These are phyloP conservation scores for Cheilosia impressa DNA, from an alignment of 2,888 invertebrate species.

Conservation along the genomic window DNA sequence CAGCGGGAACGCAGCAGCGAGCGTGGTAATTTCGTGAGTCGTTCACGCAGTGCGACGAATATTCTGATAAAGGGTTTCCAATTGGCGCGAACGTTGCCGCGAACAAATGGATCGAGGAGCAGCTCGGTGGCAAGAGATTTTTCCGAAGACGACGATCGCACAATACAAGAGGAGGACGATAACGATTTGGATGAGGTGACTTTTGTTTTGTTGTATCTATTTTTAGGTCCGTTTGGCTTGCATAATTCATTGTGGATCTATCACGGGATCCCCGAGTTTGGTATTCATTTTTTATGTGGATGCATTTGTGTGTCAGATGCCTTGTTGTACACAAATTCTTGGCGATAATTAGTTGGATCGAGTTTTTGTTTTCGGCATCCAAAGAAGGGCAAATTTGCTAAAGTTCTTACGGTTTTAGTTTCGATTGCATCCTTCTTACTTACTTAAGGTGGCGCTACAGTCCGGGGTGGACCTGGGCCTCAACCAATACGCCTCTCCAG, in stretches of 20 bases:
- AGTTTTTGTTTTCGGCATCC: not conserved
- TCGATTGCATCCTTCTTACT: no score
- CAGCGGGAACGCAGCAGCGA: conserved; percentile 82
- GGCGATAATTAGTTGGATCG: not conserved
- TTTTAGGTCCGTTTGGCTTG: conserved; percentile 15
- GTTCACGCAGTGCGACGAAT: conserved; percentile 91
- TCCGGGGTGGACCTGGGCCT: no score
- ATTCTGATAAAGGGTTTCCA: conserved; percentile 93
- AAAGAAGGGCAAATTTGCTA: no score
- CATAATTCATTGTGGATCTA: conserved; percentile 14
- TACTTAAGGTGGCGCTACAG: no score
- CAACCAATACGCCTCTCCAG: no score
- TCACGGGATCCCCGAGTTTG: conserved; percentile 17
- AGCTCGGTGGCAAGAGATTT: conserved; percentile 80
- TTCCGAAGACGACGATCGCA: conserved; percentile 86
- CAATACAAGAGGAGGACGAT: conserved; percentile 89
- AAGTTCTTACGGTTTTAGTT: not conserved
- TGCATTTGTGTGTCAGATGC: conserved; percentile 3
- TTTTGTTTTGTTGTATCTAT: conserved; percentile 18
- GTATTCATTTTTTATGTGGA: conserved; percentile 7
- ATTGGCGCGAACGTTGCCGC: conserved; percentile 84
- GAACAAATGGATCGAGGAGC: conserved; percentile 82
- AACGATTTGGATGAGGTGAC: conserved; percentile 81
- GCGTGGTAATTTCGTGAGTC: conserved; percentile 84
- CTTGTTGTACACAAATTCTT: conserved; percentile 8